Evolutionary conservation across 35 echinoderm and acorn worm species (phyloP), one percentile per base, ranked within the genome.

Genomic region (Strongylocentrotus purpuratus): DNA sequence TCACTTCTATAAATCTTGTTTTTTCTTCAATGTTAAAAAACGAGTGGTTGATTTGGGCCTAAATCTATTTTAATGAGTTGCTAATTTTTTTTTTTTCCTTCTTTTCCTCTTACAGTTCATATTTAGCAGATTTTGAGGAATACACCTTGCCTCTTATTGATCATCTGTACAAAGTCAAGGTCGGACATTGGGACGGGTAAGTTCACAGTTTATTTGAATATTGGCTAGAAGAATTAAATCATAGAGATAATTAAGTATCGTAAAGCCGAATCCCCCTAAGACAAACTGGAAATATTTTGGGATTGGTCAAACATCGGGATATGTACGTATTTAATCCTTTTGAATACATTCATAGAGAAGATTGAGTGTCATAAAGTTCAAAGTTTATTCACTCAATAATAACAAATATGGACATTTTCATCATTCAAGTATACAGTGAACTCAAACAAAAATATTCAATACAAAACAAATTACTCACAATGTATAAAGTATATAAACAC

Each of bases 111-210:
- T 12, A 35, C 93, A 99, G 98, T 88, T 41, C 95, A 7, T 98
- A 97, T 33, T 95, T 99, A 48, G 96, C 98, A 18, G 95, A 98
- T 88, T 99, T 99, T 96, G 96, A 98, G 48, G 97, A 97, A 71
- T 99, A 99, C 95, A 99, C 98, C 9, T 61, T 94, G 41, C 86
- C 98, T 60, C 94, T 99, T 20, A 98, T 99, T 41, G 96, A 99
- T 33, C 98, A 99, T 45, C 91, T 99, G 10, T 33, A 31, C 7
- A 87, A 96, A 46, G 85, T 98, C 95, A 99, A 99, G 89, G 95
- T 96, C 20, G 95, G 96, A 33, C 98, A 99, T 31, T 99, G 98
- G 98, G 98, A 99, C 47, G 58, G 86, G 98, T 99, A 94, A 95
- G 98, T 86, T 89, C 5, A 28, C 45, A 46, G 8, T 88, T n/a